phyloP scores from a whole-genome alignment of 1,140 invertebrate genomes.

The Brachionus rotundiformis region DNA sequence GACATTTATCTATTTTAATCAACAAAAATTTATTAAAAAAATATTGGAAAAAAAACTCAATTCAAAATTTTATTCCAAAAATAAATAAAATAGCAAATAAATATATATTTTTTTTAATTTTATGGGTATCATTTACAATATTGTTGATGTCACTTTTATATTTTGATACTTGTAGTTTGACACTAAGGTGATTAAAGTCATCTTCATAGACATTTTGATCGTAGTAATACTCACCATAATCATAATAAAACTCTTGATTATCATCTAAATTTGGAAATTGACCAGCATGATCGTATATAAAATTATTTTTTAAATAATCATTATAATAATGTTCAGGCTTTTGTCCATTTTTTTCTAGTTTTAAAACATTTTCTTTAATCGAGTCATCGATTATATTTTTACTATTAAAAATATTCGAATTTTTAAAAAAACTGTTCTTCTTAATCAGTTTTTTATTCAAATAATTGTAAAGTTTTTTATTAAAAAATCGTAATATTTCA shows the following conservation, averaged over 20 bases:
- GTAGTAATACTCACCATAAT: not conserved
- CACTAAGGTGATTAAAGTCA: too few species aligned
- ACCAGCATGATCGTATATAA: not conserved
- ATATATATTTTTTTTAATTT: too few species aligned
- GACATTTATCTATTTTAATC: too few species aligned
- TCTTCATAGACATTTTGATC: not conserved
- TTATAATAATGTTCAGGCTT: not conserved
- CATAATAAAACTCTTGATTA: not conserved
- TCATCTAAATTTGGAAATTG: not conserved
- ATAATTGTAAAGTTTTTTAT: not conserved
- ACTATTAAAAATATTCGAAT: not conserved
- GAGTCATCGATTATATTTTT: not conserved
- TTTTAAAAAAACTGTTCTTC: not conserved
- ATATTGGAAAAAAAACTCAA: too few species aligned
- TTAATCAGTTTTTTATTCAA: not conserved
- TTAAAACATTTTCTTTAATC: not conserved
- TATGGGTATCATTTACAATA: too few species aligned
- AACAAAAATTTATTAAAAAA: too few species aligned
- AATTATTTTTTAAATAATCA: not conserved
- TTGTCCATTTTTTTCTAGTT: not conserved
- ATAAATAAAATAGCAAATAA: too few species aligned
- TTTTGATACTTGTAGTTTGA: too few species aligned
- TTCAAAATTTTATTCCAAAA: too few species aligned
- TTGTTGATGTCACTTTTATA: too few species aligned
- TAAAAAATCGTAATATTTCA: not conserved